Evolutionary conservation across 2,888 invertebrate genomes (phyloP), one percentile per base, ranked within the genome.

Genomic region (Thymelicus acteon): DNA sequence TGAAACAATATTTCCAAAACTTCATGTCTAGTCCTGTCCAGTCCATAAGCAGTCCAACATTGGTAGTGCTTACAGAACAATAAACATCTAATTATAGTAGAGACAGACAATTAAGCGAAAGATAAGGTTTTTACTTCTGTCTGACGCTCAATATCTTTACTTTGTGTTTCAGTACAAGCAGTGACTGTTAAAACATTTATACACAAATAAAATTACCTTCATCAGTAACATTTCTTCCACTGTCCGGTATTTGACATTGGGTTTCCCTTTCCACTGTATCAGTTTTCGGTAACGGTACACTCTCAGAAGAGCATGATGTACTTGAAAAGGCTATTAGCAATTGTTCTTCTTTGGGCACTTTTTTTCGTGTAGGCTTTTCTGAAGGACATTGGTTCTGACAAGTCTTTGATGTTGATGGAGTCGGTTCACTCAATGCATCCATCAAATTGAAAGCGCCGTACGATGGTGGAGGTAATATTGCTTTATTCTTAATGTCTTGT

Each of bases 281-380:
- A 52, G 54, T 78, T 40, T 78, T 83, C 0, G 44, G 66, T 13
- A 77, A 75, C 6, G 79, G 81, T 10, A 91, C 80, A 73, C 89
- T 91, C 64, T 91, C 92, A 0, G 87, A 83, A 0, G 91, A 91
- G 40, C 84, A 81, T 0, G 91, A 90, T 0, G 83, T 71, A 72
- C 89, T 91, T 0, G 92, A 92, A 76, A 92, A 92, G 0, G 80
- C 78, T 67, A 92, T 93, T 7, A 92, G 77, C 1, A 80, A 40
- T 54, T 89, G 88, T 0, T 90, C 85, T 15, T 81, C 77, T 70
- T 85, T 89, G 0, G 84, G 79, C 12, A 80, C 74, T 71, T 83
- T 87, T 0, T 73, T 76, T 24, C 77, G 75, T 6, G 78, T 79
- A 0, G 82, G 82, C 62, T 82, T 86, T 49, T 85, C 82, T 0